Conservation (phyloP, 2,797 vertebrate species). For the Chromobotia macracanthus region DNA sequence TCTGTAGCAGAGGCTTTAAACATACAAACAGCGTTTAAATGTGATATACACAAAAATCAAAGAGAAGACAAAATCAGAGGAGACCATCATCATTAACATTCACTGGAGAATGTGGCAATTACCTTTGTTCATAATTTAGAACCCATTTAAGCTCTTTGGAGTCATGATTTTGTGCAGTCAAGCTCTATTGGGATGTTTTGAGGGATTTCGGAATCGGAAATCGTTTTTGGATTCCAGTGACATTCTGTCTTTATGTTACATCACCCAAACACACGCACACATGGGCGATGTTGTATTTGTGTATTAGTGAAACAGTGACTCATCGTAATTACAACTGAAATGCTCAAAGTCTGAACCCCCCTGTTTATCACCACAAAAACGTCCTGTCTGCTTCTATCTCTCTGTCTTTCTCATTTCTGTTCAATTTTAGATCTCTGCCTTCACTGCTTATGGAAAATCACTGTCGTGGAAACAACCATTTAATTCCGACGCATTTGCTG, state of each 20-base stretch:
- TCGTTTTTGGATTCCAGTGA: conserved; percentile 7
- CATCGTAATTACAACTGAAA: conserved; percentile 21
- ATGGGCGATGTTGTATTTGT: neutral
- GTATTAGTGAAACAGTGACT: conserved; percentile 18
- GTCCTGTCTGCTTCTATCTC: neutral
- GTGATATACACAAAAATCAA: conserved; percentile 25
- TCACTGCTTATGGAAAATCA: conserved; percentile 51
- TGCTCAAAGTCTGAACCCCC: neutral
- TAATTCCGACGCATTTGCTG: conserved; percentile 37
- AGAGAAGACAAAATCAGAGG: conserved; percentile 1
- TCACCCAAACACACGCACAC: neutral
- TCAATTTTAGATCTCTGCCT: conserved; percentile 34
- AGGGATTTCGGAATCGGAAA: neutral
- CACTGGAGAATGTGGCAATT: conserved; percentile 18
- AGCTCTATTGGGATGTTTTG: conserved; percentile 41
- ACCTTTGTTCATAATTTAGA: conserved; percentile 42
- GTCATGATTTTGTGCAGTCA: conserved; percentile 17
- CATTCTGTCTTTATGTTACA: neutral
- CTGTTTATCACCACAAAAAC: neutral
- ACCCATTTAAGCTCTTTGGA: conserved; percentile 26
- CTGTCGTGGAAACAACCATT: conserved; percentile 46
- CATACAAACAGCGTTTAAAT: conserved; percentile 14
- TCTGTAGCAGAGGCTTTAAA: conserved; percentile 33
- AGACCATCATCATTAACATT: conserved; percentile 10
- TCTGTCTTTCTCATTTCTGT: conserved; percentile 31